These are phyloP conservation scores for Malthinus flaveolus DNA, from an alignment of 2,888 invertebrate species.

Conservation along the genomic window DNA sequence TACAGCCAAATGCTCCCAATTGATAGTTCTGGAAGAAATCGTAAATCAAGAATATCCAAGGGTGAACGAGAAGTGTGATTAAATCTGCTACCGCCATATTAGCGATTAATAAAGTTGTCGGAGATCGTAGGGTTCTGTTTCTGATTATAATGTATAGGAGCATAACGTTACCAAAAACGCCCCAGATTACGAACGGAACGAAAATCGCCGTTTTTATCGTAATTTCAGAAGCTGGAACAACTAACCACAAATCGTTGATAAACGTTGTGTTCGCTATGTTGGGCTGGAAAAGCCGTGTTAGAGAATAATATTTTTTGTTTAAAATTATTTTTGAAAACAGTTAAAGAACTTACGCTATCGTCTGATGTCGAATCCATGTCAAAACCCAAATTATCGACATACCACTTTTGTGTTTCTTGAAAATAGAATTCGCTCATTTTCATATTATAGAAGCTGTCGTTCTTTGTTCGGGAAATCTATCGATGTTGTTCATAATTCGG, in stretches of 20 bases:
- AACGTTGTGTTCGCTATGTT: conserved; percentile 51
- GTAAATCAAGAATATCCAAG: conserved; percentile 72
- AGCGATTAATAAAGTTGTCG: conserved; percentile 72
- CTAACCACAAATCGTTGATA: conserved; percentile 69
- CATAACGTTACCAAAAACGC: conserved; percentile 68
- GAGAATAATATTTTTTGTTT: neutral
- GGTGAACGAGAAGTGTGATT: conserved; percentile 67
- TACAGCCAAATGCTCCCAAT: conserved; percentile 73
- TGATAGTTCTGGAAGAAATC: conserved; percentile 81
- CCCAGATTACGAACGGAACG: conserved; percentile 64
- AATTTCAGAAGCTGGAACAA: conserved; percentile 63
- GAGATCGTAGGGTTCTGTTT: conserved; percentile 66
- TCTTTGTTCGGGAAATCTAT: too few species aligned
- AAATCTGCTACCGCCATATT: conserved; percentile 77
- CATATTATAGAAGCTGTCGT: too few species aligned
- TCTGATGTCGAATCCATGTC: neutral
- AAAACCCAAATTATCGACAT: neutral
- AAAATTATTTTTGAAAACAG: neutral
- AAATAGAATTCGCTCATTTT: too few species aligned
- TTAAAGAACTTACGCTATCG: neutral
- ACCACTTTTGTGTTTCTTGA: neutral
- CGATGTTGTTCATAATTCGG: too few species aligned
- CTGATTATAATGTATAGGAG: conserved; percentile 66
- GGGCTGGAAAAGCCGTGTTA: conserved; percentile 36
- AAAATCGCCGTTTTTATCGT: conserved; percentile 63